Conservation (phyloP, 2,888 invertebrate genomes). For the Agapostemon virescens region DNA sequence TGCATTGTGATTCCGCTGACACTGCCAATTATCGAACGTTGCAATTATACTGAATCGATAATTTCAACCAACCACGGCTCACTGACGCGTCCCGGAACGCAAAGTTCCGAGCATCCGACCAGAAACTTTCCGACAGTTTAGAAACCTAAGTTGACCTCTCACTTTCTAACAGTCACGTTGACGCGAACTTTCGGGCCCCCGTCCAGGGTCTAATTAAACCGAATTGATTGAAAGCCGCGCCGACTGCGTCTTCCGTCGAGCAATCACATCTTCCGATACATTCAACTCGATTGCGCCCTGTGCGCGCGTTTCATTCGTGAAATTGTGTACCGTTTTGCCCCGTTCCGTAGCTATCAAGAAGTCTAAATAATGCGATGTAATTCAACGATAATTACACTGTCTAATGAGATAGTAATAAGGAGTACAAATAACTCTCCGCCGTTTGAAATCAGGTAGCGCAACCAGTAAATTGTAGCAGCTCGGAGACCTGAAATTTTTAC, state of each 20-base stretch:
- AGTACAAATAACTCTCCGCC: too few species aligned
- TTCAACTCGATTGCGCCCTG: not conserved
- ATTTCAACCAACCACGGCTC: slow-evolving; percentile 47
- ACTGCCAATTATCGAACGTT: slow-evolving; percentile 57
- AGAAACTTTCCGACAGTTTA: slow-evolving; percentile 36
- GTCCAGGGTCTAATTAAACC: slow-evolving; percentile 18
- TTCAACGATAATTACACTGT: not conserved
- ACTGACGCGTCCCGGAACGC: slow-evolving; percentile 31
- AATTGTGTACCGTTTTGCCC: not conserved
- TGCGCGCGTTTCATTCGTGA: not conserved
- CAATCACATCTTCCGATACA: not conserved
- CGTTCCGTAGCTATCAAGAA: not conserved
- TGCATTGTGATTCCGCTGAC: slow-evolving; percentile 59
- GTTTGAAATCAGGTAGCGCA: too few species aligned
- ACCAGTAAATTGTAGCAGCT: too few species aligned
- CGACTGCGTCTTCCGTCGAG: not conserved
- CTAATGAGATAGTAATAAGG: not conserved
- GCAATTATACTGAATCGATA: slow-evolving; percentile 64
- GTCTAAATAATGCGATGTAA: not conserved
- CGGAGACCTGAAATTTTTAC: too few species aligned
- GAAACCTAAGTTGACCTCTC: slow-evolving; percentile 31
- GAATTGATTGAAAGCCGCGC: not conserved
- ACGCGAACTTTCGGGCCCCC: slow-evolving; percentile 26
- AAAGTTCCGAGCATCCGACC: slow-evolving; percentile 24
- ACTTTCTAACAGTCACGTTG: slow-evolving; percentile 26